Evolutionary conservation across 2,888 invertebrate genomes (phyloP).

Genomic region (Herminia tarsipennalis): DNA sequence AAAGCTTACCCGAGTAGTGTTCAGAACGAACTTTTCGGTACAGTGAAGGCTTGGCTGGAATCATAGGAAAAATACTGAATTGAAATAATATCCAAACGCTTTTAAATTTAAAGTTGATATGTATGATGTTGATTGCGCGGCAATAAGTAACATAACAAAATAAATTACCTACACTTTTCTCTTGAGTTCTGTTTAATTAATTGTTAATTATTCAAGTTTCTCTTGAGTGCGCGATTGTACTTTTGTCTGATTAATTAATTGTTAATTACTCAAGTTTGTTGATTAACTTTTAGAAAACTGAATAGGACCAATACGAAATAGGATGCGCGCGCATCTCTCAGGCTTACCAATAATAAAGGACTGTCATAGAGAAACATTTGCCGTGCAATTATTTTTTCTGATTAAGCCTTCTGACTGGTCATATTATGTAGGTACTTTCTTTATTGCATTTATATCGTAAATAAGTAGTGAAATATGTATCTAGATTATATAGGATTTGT

Average conservation of each 20-base stretch:
- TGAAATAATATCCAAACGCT: too few relatives aligned
- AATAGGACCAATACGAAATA: not conserved
- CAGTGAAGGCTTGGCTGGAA: too few relatives aligned
- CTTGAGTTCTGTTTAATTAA: too few relatives aligned
- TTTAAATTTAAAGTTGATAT: too few relatives aligned
- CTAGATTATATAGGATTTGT: not conserved
- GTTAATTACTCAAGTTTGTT: not conserved
- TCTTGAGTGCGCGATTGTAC: not conserved
- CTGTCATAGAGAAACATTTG: not conserved
- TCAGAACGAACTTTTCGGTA: too few relatives aligned
- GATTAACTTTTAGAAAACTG: not conserved
- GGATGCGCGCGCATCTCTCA: not conserved
- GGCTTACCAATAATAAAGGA: not conserved
- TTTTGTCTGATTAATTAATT: not conserved
- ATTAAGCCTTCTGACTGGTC: conserved; percentile 2
- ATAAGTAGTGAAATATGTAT: conserved; percentile 5
- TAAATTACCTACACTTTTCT: too few relatives aligned
- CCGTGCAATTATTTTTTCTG: not conserved
- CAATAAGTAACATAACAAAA: too few relatives aligned
- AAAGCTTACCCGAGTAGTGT: conserved; percentile 27
- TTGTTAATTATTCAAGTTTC: too few relatives aligned
- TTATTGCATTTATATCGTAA: conserved; percentile 4
- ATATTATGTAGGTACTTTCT: conserved; percentile 1
- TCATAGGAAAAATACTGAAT: too few relatives aligned
- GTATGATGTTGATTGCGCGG: too few relatives aligned